Base-by-base conservation (phyloP, 2,888 invertebrate genomes). In the Eristalis pertinax region DNA sequence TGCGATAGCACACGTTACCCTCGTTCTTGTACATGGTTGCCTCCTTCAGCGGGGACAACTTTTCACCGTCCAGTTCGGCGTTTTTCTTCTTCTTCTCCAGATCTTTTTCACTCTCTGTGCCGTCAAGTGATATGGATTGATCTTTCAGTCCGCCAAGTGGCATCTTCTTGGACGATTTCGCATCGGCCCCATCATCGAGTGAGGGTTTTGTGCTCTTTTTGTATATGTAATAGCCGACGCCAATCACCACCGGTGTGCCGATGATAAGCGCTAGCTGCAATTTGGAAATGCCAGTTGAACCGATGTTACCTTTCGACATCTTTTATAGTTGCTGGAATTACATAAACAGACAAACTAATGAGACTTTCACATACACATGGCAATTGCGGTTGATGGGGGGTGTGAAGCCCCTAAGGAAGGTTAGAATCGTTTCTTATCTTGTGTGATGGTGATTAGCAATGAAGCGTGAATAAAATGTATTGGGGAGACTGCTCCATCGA, bases 261-360 rank as follows among this genome's bases (percentile, higher is more conserved):
- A 98, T 94, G 84, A 96, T 95, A 88, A 98, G 94, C 85, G 97
- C 97, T 91, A 98, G 94, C 94, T 98, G 97, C 97, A 98, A 97
- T 95, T 96, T 97, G 89, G 96, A 90, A 5, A 92, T 82, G 73
- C 91, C 91, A 15, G 92, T 77, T 15, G 91, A 90, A 63, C 91
- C 90, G 72, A 92, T 83, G 81, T 91, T 92, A 41, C 88, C 88
- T 32, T 29, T 60, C 63, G 81, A 60, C 88, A 84, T 88, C 13
- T 26, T n/a, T n/a, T 69, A 24, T 11, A 38, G 62, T 2, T 64
- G 62, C 87, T 87, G 63, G 67, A 86, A 78, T 82, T 86, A 86
- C 82, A 82, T 86, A 82, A 86, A 86, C 60, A 74, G 73, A 58
- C 56, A 26, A 58, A 8, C 63, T 8, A 10, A 60, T 13, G 26